These are phyloP conservation scores for Pagetopsis macropterus DNA, from an alignment of 2,797 vertebrate species.

Conservation along the genomic window DNA sequence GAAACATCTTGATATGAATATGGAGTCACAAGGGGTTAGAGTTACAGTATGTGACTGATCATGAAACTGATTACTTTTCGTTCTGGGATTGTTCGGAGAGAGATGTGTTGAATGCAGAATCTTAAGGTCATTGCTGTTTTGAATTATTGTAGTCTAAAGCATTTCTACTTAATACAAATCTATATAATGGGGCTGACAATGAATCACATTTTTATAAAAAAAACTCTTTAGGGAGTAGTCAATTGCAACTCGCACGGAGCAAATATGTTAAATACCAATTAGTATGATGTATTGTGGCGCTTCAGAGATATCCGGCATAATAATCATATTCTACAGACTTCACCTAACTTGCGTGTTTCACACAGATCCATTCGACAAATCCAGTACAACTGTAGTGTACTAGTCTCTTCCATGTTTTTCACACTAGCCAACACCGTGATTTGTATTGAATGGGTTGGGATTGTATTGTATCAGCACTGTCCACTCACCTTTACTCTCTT, in stretches of 20 bases:
- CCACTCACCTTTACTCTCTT: neutral
- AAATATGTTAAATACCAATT: too few species aligned
- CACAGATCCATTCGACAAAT: too few species aligned
- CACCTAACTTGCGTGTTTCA: too few species aligned
- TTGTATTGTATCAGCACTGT: neutral
- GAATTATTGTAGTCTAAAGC: neutral
- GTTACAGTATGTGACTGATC: neutral
- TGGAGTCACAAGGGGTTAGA: neutral
- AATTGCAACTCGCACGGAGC: too few species aligned
- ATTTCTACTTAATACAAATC: too few species aligned
- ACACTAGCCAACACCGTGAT: neutral
- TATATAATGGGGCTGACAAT: too few species aligned
- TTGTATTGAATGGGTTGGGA: neutral
- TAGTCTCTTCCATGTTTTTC: neutral
- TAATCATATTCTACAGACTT: too few species aligned
- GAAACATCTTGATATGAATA: conserved; percentile 4
- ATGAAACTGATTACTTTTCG: conserved; percentile 25
- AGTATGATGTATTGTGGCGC: too few species aligned
- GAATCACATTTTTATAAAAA: too few species aligned
- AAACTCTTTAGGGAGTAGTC: too few species aligned
- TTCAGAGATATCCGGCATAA: too few species aligned
- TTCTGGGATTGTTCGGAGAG: neutral
- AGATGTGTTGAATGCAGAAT: neutral
- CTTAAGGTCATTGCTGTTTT: neutral
- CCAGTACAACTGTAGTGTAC: neutral